These are phyloP conservation scores for Metaphire vulgaris DNA, from an alignment of 1,140 invertebrate genomes.

Conservation along the genomic window DNA sequence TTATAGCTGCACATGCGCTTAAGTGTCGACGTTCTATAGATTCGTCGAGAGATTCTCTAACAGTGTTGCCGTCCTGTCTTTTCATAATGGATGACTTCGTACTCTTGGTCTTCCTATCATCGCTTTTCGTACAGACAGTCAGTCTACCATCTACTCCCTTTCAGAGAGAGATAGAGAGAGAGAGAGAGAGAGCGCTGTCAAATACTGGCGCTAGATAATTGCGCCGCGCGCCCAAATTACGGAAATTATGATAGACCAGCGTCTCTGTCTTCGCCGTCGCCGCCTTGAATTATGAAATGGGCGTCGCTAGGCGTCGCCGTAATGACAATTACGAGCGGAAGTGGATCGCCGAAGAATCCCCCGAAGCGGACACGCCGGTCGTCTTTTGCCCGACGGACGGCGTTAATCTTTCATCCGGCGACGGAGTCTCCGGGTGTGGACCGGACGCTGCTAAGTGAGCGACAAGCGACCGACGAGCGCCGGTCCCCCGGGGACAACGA, in stretches of 20 bases:
- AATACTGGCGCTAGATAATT: too few species aligned
- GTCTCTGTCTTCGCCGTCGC: background rate
- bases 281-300: slow-evolving; percentile 1
- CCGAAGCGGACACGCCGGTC: background rate
- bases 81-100: background rate
- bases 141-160: background rate
- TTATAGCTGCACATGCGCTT: background rate
- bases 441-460: too few species aligned
- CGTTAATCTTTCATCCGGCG: background rate
- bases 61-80: background rate
- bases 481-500: background rate
- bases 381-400: background rate
- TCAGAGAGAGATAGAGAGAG: too few species aligned
- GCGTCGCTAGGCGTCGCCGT: background rate
- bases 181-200: background rate
- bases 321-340: background rate
- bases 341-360: background rate
- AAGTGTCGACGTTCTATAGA: background rate
- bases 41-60: background rate
- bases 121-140: background rate
- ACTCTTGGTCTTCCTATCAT: background rate
- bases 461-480: background rate
- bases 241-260: background rate
- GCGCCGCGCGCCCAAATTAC: background rate
- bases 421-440: background rate